Evolutionary conservation across 2,888 invertebrate genomes (phyloP).

Genomic region (Hemicrepidius hirtus): DNA sequence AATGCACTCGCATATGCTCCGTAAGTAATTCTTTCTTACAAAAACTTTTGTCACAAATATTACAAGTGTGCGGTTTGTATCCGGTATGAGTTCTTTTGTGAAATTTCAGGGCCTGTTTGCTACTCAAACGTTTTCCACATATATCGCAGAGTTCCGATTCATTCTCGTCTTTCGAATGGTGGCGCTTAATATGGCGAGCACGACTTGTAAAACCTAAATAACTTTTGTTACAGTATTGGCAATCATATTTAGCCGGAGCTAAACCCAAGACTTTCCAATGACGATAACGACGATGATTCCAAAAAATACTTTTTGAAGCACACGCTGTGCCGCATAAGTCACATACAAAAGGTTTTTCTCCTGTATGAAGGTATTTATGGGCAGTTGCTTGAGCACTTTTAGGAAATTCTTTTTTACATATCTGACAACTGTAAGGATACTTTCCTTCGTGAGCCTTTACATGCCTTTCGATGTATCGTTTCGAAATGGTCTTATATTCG

Average conservation of each 20-base stretch:
- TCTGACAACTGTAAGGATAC: slow-evolving; percentile 70
- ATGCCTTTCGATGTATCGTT: slow-evolving; percentile 52
- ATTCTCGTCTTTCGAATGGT: slow-evolving; percentile 73
- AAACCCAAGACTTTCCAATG: slow-evolving; percentile 67
- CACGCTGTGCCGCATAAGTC: slow-evolving; percentile 75
- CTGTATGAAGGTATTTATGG: slow-evolving; percentile 72
- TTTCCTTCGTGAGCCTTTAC: slow-evolving; percentile 68
- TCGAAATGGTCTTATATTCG: slow-evolving; percentile 63
- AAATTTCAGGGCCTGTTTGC: slow-evolving; percentile 73
- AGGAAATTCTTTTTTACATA: slow-evolving; percentile 72
- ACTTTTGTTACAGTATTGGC: slow-evolving; percentile 67
- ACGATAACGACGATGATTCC: slow-evolving; percentile 72
- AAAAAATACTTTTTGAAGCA: slow-evolving; percentile 74
- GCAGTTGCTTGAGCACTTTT: slow-evolving; percentile 70
- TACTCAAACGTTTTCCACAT: slow-evolving; percentile 75
- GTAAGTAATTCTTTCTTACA: slow-evolving; percentile 72
- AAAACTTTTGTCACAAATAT: slow-evolving; percentile 74
- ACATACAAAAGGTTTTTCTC: slow-evolving; percentile 72
- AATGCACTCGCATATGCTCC: slow-evolving; percentile 73
- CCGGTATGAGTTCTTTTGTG: slow-evolving; percentile 70
- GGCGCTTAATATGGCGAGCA: slow-evolving; percentile 65
- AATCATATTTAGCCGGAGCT: slow-evolving; percentile 69
- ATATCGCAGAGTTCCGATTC: slow-evolving; percentile 73
- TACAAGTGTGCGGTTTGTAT: slow-evolving; percentile 72
- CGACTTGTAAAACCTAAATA: slow-evolving; percentile 64